phyloP scores from a whole-genome alignment of 1,140 invertebrate species.

The Sarcophaga peregrina region DNA sequence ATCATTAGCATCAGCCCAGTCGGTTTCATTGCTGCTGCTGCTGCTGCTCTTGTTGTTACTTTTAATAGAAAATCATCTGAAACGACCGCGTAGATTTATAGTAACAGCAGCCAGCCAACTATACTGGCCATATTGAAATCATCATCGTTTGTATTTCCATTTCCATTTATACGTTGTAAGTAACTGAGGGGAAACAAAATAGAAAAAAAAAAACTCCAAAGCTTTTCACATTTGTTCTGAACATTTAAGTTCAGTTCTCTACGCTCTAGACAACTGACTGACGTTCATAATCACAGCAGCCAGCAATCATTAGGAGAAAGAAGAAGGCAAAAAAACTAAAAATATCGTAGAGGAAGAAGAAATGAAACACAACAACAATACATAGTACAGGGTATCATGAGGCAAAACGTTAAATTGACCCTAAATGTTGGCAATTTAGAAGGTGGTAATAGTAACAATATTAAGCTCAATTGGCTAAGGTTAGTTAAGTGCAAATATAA shows the following conservation, averaged over 20 bases:
- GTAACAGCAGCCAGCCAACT: no score
- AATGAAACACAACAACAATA: not conserved
- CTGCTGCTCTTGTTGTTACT: not conserved
- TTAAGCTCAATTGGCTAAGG: conserved; percentile 41
- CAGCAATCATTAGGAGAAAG: no score
- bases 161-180: no score
- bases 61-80: not conserved
- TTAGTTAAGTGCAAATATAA: conserved; percentile 34
- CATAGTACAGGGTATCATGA: not conserved
- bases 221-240: conserved; percentile 23
- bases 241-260: conserved; percentile 10
- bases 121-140: not conserved
- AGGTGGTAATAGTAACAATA: conserved; percentile 40
- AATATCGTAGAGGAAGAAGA: not conserved
- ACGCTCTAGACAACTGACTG: not conserved
- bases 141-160: not conserved
- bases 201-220: not conserved
- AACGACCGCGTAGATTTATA: not conserved
- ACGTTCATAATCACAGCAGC: conserved; percentile 17
- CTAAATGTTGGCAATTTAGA: conserved; percentile 41
- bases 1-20: not conserved
- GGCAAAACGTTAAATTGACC: conserved; percentile 40
- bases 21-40: not conserved
- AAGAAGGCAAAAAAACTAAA: not conserved
- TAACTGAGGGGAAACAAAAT: no score